Base-by-base conservation (phyloP, 1,140 invertebrate genomes). In the Leptopilina boulardi region DNA sequence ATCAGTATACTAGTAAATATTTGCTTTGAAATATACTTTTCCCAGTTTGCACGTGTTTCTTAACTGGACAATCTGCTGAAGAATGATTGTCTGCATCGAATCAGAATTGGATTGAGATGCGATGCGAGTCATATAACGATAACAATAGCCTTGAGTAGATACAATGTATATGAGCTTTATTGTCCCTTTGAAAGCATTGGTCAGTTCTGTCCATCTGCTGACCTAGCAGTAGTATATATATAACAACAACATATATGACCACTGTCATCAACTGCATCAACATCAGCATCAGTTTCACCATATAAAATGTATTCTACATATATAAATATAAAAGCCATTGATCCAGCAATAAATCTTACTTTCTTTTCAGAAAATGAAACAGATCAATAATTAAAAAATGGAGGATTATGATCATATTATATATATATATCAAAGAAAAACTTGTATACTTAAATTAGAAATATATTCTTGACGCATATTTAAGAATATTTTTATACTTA, bases 121-220 rank as follows among this genome's bases (percentile, higher is more conserved):
- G 81, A 80, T 77, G 78, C 82, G 80, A 83, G 76, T 84, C 84
- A 85, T 85, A 84, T 85, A 80, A 80, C 78, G 78, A 81, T 81
- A 84, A 87, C 86, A 87, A 87, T 85, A 56, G 84, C 75, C 80
- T 78, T 79, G 77, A 79, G 81, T 85, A 84, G 80, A 79, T 82
- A 87, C 84, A 85, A 84, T 84, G 81, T 84, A 87, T 81, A 83
- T 83, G 8, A 9, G 82, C 82, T 86, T 87, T 85, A 88, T 88
- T 87, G 85, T 86, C 79, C 77, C 77, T 82, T 76, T 82, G 82
- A 80, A 86, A 85, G 83, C 83, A 70, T 82, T 78, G 86, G 86
- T 85, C 86, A 85, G 85, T 84, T 82, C 78, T 82, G 83, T 87
- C 83, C 86, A 87, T 87, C 86, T 87, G 86, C 86, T 87, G 85